Evolutionary conservation across 2,888 invertebrate genomes (phyloP).

Genomic region (Drosophila basisetae): DNA sequence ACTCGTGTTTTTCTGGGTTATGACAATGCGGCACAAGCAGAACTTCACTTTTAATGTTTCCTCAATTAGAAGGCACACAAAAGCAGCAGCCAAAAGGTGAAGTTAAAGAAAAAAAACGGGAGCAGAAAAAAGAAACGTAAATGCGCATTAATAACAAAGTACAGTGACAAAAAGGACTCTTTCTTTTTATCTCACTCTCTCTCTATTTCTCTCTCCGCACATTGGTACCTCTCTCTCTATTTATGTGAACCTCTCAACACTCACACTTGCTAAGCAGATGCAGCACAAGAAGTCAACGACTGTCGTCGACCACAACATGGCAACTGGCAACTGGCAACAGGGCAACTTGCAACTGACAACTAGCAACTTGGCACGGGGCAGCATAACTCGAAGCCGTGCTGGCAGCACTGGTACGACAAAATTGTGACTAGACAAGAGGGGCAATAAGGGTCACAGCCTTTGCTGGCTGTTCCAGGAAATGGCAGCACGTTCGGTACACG

Average conservation of each 20-base stretch:
- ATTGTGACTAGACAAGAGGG: conserved; percentile 46
- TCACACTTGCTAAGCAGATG: conserved; percentile 68
- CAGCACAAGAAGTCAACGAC: conserved; percentile 71
- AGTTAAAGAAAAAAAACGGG: conserved; percentile 38
- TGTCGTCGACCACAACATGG: conserved; percentile 63
- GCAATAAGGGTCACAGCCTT: conserved; percentile 11
- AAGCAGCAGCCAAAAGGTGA: conserved; percentile 69
- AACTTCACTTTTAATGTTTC: conserved; percentile 81
- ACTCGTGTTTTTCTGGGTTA: conserved; percentile 79
- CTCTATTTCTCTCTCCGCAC: background rate
- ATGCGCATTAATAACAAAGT: conserved; percentile 79
- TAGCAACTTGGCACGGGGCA: conserved; percentile 48
- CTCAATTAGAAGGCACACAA: conserved; percentile 78
- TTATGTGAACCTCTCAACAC: background rate
- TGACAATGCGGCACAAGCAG: conserved; percentile 76
- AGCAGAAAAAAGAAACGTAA: conserved; percentile 56
- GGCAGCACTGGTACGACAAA: conserved; percentile 65
- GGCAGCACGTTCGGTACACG: conserved; percentile 75
- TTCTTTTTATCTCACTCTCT: background rate
- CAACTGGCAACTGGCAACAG: conserved; percentile 29
- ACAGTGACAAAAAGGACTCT: conserved; percentile 28
- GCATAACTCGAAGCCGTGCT: conserved; percentile 72
- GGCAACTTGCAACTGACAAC: conserved; percentile 29
- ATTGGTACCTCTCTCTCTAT: no score
- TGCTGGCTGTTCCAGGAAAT: conserved; percentile 52